Evolutionary conservation across 2,113 vertebrate species (phyloP), one percentile per base, ranked within the genome.

Genomic region (Coryphaenoides rupestris): DNA sequence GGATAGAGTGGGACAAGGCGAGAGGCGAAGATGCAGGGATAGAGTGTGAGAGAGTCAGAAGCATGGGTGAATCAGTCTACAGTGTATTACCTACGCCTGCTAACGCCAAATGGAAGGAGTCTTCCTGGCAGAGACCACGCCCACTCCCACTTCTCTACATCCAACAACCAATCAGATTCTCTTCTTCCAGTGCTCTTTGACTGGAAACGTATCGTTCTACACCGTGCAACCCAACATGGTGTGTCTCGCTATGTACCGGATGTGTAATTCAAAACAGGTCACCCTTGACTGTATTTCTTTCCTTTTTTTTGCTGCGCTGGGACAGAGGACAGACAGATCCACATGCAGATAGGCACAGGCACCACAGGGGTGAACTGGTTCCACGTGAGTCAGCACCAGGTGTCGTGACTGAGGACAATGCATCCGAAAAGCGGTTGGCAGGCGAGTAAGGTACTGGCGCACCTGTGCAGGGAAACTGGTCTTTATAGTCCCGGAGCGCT

Each of bases 341-440:
- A 2, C 22, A 72, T 53, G 69, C 46, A 58, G 16, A 14, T 22
- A n/a, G n/a, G n/a, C n/a, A 65, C 56, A n/a, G n/a, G n/a, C n/a
- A 67, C 46, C 46, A 47, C 47, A 66, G 60, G 63, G 54, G 72
- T 55, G 59, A 26, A 65, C 63, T 28, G 64, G 68, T 78, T 26
- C 72, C 61, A 58, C 68, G 80, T 70, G 79, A 84, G 63, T 86
- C 84, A 87, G 76, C 82, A 74, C 65, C 59, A 60, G 47, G 78
- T 80, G 80, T 49, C 76, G 66, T 55, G 68, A 78, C 70, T 55
- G 63, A 80, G 70, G 76, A 81, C 78, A 55, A 69, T 65, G 60
- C 82, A 68, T 81, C 78, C 76, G 71, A 73, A 73, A 73, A 65
- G 62, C 72, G 69, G 74, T 19, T 78, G 76, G 79, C 70, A 80